phyloP scores from a whole-genome alignment of 2,888 invertebrate species.

The Eupsilia transversa region DNA sequence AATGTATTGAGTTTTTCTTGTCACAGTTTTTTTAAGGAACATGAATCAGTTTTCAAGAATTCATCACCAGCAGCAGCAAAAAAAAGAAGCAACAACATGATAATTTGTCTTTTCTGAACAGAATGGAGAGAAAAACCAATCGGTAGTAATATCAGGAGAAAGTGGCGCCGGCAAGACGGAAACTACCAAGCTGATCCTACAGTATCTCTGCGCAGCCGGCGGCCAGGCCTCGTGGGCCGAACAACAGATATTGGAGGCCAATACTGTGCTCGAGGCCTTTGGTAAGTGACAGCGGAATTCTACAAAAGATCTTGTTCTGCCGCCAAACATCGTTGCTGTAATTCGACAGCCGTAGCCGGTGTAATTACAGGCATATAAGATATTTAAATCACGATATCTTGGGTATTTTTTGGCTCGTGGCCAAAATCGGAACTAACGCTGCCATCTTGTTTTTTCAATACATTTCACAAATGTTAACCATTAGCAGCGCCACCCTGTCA shows the following conservation, averaged over 20 bases:
- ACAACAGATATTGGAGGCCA: slow-evolving; percentile 98
- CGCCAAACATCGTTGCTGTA: not conserved
- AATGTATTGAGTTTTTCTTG: slow-evolving; percentile 12
- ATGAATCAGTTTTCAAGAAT: slow-evolving; percentile 50
- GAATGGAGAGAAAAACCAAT: slow-evolving; percentile 92
- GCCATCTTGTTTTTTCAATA: too few species aligned
- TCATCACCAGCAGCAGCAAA: not conserved
- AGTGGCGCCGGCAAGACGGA: slow-evolving; percentile 98
- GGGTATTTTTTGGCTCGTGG: not conserved
- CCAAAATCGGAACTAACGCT: too few species aligned
- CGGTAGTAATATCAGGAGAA: slow-evolving; percentile 97
- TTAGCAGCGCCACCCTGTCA: too few species aligned
- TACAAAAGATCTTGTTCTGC: not conserved
- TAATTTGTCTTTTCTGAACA: slow-evolving; percentile 57
- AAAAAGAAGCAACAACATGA: not conserved
- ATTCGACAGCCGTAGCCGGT: not conserved
- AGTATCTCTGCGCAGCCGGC: slow-evolving; percentile 97
- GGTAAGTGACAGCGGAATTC: slow-evolving; percentile 91
- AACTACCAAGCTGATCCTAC: slow-evolving; percentile 97
- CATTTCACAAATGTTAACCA: too few species aligned
- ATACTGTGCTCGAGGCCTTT: slow-evolving; percentile 97
- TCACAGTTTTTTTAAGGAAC: slow-evolving; percentile 31
- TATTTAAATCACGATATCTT: not conserved
- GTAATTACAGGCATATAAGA: too few species aligned
- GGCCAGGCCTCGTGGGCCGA: slow-evolving; percentile 96